Percentiles rank a stretch among this genome's conserved stretches.
These are phyloP conservation scores for Plecturocebus donacophilus DNA, from an alignment of 2,113 vertebrate species.

Conservation along the genomic window DNA sequence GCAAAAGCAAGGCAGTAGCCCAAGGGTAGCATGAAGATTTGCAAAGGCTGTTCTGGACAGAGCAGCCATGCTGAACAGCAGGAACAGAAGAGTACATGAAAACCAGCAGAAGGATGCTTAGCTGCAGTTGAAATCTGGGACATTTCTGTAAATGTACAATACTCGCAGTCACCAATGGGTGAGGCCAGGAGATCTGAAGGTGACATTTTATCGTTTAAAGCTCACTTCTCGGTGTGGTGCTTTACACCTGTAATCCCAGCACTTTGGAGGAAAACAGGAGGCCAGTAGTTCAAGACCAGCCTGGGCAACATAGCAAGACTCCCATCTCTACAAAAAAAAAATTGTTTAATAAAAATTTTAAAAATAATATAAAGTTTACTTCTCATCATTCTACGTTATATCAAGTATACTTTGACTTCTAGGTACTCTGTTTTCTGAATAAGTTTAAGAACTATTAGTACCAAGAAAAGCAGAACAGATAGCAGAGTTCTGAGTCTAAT, in stretches of 20 bases:
- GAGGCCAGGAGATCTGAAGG: not conserved
- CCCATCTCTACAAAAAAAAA: too few relatives aligned
- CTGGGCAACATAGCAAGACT: too few relatives aligned
- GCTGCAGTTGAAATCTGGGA: not conserved
- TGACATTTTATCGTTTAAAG: constrained; percentile 19
- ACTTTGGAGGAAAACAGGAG: too few relatives aligned
- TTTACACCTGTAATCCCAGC: too few relatives aligned
- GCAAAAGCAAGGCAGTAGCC: not conserved
- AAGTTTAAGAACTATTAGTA: not conserved
- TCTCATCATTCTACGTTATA: not conserved
- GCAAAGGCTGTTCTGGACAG: not conserved
- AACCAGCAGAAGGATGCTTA: not conserved
- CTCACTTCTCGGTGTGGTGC: too few relatives aligned
- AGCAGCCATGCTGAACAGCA: not conserved
- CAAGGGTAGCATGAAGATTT: not conserved
- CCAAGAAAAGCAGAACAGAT: not conserved
- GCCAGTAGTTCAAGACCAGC: too few relatives aligned
- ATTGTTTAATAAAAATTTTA: too few relatives aligned
- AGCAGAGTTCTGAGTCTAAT: not conserved
- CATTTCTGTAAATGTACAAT: not conserved
- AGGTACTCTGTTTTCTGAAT: not conserved
- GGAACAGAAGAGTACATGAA: not conserved
- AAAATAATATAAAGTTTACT: not conserved
- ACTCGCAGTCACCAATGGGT: not conserved
- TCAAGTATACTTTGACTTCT: not conserved